Percentiles rank a stretch among this genome's conserved stretches.
Evolutionary conservation across 64 coral and sea anemone genomes (phyloP).

Genomic region (Montipora sp.): DNA sequence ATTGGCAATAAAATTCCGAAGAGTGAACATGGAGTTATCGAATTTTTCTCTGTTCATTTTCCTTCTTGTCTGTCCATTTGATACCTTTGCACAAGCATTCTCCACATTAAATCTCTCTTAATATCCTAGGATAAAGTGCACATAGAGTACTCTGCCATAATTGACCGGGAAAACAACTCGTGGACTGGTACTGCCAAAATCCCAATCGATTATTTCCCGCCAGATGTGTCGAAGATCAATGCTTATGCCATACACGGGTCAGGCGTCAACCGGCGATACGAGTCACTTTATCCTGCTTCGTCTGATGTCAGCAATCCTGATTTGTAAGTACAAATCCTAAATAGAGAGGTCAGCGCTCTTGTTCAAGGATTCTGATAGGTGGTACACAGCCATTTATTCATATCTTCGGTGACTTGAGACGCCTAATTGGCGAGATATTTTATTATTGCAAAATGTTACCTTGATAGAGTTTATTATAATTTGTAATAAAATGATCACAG

Average conservation of each 20-base stretch:
- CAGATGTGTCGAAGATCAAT: conserved; percentile 78
- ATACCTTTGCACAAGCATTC: background rate
- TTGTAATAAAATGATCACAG: no score
- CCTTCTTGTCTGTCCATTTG: no score
- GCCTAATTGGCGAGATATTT: no score
- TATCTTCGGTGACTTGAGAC: no score
- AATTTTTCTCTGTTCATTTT: no score
- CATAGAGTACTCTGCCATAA: conserved; percentile 75
- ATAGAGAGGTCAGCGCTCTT: no score
- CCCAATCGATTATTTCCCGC: conserved; percentile 89
- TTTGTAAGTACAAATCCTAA: conserved; percentile 69
- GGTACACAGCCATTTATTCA: no score
- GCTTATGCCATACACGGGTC: conserved; percentile 90
- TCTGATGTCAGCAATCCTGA: conserved; percentile 55
- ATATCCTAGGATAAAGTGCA: conserved; percentile 75
- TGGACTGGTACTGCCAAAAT: conserved; percentile 83
- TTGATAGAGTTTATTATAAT: no score
- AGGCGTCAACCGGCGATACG: conserved; percentile 39
- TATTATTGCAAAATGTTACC: no score
- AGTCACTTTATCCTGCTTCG: conserved; percentile 80
- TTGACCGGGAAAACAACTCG: conserved; percentile 50
- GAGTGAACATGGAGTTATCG: no score
- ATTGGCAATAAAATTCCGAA: no score
- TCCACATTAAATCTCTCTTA: background rate
- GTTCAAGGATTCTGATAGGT: no score